Evolutionary conservation across 2,113 vertebrate genomes (phyloP).

Genomic region (Epinephelus fuscoguttatus): DNA sequence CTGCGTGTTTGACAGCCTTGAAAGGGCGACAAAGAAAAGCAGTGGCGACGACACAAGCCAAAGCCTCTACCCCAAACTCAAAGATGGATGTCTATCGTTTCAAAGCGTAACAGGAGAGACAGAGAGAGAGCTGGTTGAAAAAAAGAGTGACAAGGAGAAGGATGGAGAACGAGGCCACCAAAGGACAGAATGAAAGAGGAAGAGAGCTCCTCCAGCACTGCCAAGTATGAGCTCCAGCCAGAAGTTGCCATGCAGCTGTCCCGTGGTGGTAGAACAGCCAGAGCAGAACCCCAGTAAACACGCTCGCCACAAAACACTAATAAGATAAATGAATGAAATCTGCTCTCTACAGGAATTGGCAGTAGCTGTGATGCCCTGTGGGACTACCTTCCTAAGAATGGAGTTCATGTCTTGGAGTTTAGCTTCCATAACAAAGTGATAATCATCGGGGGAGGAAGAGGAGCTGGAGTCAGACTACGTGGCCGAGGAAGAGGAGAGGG

Average conservation of each 20-base stretch:
- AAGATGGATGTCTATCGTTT: conserved; percentile 63
- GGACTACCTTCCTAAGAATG: conserved; percentile 99
- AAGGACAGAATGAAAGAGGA: conserved; percentile 71
- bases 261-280: conserved; percentile 61
- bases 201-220: conserved; percentile 66
- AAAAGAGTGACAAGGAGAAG: conserved; percentile 55
- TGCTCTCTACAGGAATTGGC: conserved; percentile 67
- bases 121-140: conserved; percentile 54
- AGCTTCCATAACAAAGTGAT: conserved; percentile 99
- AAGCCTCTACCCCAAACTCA: conserved; percentile 70
- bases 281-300: conserved; percentile 67
- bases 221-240: conserved; percentile 74
- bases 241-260: conserved; percentile 77
- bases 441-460: conserved; percentile 97
- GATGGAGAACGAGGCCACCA: conserved; percentile 65
- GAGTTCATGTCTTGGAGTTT: conserved; percentile 98
- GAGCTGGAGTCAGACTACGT: conserved; percentile 95
- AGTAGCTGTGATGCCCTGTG: conserved; percentile 91
- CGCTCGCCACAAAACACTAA: conserved; percentile 74
- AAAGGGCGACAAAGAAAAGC: conserved; percentile 53
- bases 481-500: conserved; percentile 94
- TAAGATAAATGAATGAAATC: conserved; percentile 70
- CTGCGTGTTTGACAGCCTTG: conserved; percentile 40
- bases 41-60: conserved; percentile 65
- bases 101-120: conserved; percentile 48